Evolutionary conservation across 2,113 vertebrate genomes (phyloP), one percentile per base, ranked within the genome.

Genomic region (Amphilophus citrinellus): DNA sequence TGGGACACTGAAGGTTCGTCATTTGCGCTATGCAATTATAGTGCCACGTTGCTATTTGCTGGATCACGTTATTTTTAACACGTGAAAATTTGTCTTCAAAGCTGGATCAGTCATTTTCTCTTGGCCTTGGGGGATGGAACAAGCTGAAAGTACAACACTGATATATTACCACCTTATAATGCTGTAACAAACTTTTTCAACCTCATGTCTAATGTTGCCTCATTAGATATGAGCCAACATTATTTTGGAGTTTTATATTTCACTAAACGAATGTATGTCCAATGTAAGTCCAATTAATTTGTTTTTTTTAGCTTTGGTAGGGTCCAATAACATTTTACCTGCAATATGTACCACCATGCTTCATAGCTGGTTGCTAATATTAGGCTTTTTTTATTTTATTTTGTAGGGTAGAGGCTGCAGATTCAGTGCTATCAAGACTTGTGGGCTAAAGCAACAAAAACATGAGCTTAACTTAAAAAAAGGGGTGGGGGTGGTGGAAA

Each of bases 1-100:
- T 90, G 20, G 85, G 90, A 93, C 61, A 61, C 61, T 3, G 75
- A 92, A 89, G 87, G 89, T 89, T 88, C 76, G 87, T 90, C 61
- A 77, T 90, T 85, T 88, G 86, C 87, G 76, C 83, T 82, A 77
- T 62, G 50, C 27, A 77, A 58, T 53, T 83, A 68, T 80, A 66
- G 65, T 13, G 87, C 63, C 44, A 65, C 50, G 66, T 24, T 56
- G 61, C 66, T 37, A 59, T 77, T 62, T 87, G 7, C 78, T 58
- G 61, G 62, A 44, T 61, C 24, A 20, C 13, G 39, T 24, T 61
- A 71, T 63, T 78, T 85, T 76, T 32, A 61, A 47, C 3, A 10
- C 35, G 50, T 27, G 27, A 3, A 22, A 10, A 76, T 6, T 18
- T 62, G 17, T 27, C 3, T 82, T 76, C 44, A 65, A 77, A 73